Conservation (phyloP, 2,888 invertebrate genomes). For the Luffia ferchaultella region DNA sequence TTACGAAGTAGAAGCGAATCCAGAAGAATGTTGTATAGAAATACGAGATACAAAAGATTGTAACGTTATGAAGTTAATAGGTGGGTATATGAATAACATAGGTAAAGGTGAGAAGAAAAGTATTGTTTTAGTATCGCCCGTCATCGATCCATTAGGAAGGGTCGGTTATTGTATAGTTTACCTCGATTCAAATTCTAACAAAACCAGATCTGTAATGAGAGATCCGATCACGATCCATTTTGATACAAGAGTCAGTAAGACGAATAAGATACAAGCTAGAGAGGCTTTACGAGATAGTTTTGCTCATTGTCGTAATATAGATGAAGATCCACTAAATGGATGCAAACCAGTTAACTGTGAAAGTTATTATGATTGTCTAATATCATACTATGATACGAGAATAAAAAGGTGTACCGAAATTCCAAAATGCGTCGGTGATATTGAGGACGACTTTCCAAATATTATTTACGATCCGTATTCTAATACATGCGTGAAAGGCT, state of each 20-base stretch:
- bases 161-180: slow-evolving; percentile 35
- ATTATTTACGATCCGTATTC: slow-evolving; percentile 29
- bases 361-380: slow-evolving; percentile 36
- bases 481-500: slow-evolving; percentile 28
- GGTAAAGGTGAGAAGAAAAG: slow-evolving; percentile 22
- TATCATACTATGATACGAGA: slow-evolving; percentile 25
- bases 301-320: slow-evolving; percentile 24
- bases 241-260: slow-evolving; percentile 23
- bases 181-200: slow-evolving; percentile 31
- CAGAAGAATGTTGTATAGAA: slow-evolving; percentile 37
- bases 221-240: slow-evolving; percentile 35
- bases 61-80: slow-evolving; percentile 29
- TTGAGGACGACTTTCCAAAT: slow-evolving; percentile 19
- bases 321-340: slow-evolving; percentile 40
- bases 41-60: slow-evolving; percentile 25
- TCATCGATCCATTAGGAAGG: slow-evolving; percentile 32
- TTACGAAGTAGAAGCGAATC: slow-evolving; percentile 27
- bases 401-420: slow-evolving; percentile 27
- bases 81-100: slow-evolving; percentile 25
- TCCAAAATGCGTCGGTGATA: slow-evolving; percentile 25
- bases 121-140: slow-evolving; percentile 34
- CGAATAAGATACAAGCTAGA: slow-evolving; percentile 15
- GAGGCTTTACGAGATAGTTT: slow-evolving; percentile 16
- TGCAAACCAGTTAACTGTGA: slow-evolving; percentile 47
- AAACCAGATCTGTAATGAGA: slow-evolving; percentile 24